Percentiles rank a stretch among this genome's conserved stretches.
Evolutionary conservation across 2,888 invertebrate species (phyloP).

Genomic region (Balanococcus diminutus): DNA sequence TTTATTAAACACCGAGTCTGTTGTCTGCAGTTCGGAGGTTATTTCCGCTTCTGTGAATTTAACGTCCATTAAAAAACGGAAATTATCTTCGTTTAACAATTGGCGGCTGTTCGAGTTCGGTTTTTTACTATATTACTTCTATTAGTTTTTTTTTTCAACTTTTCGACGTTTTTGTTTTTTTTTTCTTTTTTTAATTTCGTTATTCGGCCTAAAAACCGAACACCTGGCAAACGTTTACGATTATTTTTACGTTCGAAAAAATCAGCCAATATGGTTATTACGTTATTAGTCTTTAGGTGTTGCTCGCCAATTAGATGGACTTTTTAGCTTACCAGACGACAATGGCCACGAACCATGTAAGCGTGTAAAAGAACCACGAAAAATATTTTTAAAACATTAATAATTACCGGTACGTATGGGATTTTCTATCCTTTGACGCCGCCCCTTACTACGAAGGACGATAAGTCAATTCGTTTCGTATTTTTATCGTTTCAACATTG

Average conservation of each 20-base stretch:
- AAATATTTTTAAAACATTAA: conserved; percentile 26
- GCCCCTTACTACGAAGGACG: background rate
- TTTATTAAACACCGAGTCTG: conserved; percentile 49
- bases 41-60: conserved; percentile 55
- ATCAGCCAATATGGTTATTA: conserved; percentile 32
- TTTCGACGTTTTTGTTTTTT: background rate
- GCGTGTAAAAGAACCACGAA: background rate
- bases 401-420: background rate
- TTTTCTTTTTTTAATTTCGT: conserved; percentile 1
- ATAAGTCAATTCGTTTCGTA: conserved; percentile 41
- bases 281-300: too few relatives aligned
- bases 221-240: conserved; percentile 38
- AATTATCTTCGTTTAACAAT: conserved; percentile 54
- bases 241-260: conserved; percentile 23
- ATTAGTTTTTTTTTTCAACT: conserved; percentile 7
- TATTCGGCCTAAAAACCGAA: background rate
- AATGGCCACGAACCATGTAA: background rate
- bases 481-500: background rate
- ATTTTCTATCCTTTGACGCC: background rate
- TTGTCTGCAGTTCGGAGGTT: conserved; percentile 54
- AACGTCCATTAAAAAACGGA: conserved; percentile 54
- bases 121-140: conserved; percentile 41
- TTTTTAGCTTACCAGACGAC: background rate
- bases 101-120: conserved; percentile 49
- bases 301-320: conserved; percentile 16